Conservation (phyloP, 2,888 invertebrate genomes). For the Eurois occulta region DNA sequence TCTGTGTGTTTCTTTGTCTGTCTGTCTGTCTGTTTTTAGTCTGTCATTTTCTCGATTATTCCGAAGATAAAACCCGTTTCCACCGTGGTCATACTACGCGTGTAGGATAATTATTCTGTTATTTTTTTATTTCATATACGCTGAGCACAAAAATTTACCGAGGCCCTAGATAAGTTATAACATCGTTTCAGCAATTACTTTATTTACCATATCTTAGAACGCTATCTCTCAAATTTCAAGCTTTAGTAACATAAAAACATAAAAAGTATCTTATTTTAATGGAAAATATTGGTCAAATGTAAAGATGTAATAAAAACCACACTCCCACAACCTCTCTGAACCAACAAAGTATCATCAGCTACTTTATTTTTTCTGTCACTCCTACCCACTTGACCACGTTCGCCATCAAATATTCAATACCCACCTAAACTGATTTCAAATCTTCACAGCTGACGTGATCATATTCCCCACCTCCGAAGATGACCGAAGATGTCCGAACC, state of each 20-base stretch:
- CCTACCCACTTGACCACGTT: slow-evolving; percentile 3
- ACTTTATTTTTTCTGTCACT: not conserved
- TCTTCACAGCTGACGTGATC: slow-evolving; percentile 40
- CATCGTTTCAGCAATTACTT: not conserved
- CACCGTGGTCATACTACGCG: no score
- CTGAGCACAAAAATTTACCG: not conserved
- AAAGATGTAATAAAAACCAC: no score
- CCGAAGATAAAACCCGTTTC: no score
- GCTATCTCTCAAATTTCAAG: not conserved
- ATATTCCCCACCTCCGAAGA: slow-evolving; percentile 27
- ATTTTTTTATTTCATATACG: not conserved
- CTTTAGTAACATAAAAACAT: not conserved
- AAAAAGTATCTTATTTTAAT: not conserved
- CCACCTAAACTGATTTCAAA: slow-evolving; percentile 41
- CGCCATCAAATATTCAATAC: slow-evolving; percentile 36
- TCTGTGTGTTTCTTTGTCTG: no score
- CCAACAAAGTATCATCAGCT: not conserved
- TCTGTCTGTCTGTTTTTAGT: no score
- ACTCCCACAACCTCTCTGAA: not conserved
- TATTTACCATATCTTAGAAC: no score
- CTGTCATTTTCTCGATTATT: no score
- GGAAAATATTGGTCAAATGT: not conserved
- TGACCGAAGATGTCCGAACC: slow-evolving; percentile 32
- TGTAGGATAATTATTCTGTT: no score
- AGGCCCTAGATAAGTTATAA: not conserved